phyloP scores from a whole-genome alignment of 2,113 vertebrate genomes.

The Aspidoscelis tigris region DNA sequence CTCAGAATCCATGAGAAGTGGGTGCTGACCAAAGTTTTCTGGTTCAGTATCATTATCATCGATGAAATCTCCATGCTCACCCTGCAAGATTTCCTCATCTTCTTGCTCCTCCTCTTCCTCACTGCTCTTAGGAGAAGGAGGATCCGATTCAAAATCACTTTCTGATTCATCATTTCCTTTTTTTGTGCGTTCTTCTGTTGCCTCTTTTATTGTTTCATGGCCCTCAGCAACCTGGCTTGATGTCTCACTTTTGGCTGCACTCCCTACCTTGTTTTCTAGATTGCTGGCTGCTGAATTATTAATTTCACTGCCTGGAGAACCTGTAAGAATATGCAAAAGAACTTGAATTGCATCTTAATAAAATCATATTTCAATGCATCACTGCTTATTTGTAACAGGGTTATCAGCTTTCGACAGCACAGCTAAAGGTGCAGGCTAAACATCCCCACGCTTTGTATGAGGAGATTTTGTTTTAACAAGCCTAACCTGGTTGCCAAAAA shows the following conservation, averaged over 20 bases:
- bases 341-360: slow-evolving; percentile 39
- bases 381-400: background rate
- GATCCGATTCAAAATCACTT: slow-evolving; percentile 97
- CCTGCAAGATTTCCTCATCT: slow-evolving; percentile 89
- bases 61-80: slow-evolving; percentile 85
- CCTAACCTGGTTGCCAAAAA: background rate
- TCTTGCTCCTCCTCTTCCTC: slow-evolving; percentile 91
- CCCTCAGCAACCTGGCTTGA: slow-evolving; percentile 71
- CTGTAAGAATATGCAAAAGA: slow-evolving; percentile 72
- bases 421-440: background rate
- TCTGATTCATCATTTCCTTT: slow-evolving; percentile 85
- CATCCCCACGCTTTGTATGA: background rate
- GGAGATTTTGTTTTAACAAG: background rate
- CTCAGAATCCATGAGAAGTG: slow-evolving; percentile 95
- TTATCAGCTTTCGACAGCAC: background rate
- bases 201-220: slow-evolving; percentile 72
- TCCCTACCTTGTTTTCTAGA: slow-evolving; percentile 50
- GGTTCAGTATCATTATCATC: slow-evolving; percentile 86
- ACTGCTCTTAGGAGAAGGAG: slow-evolving; percentile 95
- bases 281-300: slow-evolving; percentile 50
- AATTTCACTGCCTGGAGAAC: slow-evolving; percentile 69
- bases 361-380: background rate
- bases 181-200: slow-evolving; percentile 49
- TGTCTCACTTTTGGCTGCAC: slow-evolving; percentile 59
- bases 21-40: slow-evolving; percentile 91